Conservation (phyloP, 2,113 vertebrate genomes). For the Ranitomeya imitator region DNA sequence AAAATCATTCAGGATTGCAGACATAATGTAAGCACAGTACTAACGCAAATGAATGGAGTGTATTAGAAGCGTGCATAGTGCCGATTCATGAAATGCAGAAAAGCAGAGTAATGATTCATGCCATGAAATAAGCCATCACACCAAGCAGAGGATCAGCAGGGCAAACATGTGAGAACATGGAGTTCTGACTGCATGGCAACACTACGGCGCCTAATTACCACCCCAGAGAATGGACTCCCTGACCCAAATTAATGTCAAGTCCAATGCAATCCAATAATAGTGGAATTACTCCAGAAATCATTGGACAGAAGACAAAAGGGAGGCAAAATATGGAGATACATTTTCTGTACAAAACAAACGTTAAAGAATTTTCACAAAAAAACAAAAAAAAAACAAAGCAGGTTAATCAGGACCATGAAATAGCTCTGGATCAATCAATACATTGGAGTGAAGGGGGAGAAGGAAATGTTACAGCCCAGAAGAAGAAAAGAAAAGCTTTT, state of each 20-base stretch:
- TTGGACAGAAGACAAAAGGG: neutral
- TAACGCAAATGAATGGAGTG: neutral
- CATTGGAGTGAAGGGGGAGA: neutral
- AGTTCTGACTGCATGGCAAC: neutral
- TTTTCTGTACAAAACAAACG: neutral
- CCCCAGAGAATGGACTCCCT: neutral
- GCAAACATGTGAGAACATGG: neutral
- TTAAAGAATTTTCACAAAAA: neutral
- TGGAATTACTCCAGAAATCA: neutral
- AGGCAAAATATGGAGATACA: conserved; percentile 2
- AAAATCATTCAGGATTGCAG: neutral
- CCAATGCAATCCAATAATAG: conserved; percentile 11
- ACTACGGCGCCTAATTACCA: conserved; percentile 10
- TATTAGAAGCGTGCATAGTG: neutral
- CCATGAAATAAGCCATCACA: neutral
- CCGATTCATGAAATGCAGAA: neutral
- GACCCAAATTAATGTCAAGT: neutral
- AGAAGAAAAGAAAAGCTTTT: neutral
- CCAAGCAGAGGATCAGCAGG: neutral
- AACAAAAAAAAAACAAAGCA: neutral
- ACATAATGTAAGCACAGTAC: neutral
- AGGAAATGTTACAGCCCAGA: neutral
- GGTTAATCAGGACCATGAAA: neutral
- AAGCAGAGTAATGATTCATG: neutral
- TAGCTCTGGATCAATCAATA: neutral